These are phyloP conservation scores for Battus philenor DNA, from an alignment of 1,140 invertebrate genomes.

Conservation along the genomic window DNA sequence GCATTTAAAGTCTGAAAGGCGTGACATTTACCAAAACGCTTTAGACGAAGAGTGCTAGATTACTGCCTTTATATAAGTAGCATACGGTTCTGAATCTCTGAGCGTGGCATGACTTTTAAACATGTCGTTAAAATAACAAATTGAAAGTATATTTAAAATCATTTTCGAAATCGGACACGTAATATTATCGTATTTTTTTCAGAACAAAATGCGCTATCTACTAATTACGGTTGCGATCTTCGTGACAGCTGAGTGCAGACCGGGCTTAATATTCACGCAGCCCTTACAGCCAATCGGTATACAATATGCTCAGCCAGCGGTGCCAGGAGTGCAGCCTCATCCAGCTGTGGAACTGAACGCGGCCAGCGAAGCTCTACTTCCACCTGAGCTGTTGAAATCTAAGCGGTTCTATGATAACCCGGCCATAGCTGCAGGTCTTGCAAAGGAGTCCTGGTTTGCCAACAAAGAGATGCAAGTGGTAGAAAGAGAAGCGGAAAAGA, in stretches of 20 bases:
- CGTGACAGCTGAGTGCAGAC: slow-evolving; percentile 33
- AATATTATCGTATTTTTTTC: slow-evolving; percentile 15
- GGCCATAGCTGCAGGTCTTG: slow-evolving; percentile 80
- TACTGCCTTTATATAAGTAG: too few species aligned
- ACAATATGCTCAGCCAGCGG: slow-evolving; percentile 38
- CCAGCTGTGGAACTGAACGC: slow-evolving; percentile 67
- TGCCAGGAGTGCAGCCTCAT: slow-evolving; percentile 40
- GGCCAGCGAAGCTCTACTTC: slow-evolving; percentile 61
- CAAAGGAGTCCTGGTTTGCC: slow-evolving; percentile 85
- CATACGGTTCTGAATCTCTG: too few species aligned
- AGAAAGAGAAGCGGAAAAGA: slow-evolving; percentile 86
- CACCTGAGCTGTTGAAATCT: slow-evolving; percentile 79
- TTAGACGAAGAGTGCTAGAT: neutral
- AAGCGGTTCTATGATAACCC: slow-evolving; percentile 86
- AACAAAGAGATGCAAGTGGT: slow-evolving; percentile 85
- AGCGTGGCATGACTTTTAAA: too few species aligned
- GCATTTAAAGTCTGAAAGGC: too few species aligned
- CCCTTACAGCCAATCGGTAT: slow-evolving; percentile 42
- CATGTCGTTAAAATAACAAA: too few species aligned
- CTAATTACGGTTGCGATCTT: slow-evolving; percentile 31
- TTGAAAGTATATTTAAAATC: too few species aligned
- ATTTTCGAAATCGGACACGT: too few species aligned
- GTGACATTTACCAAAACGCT: too few species aligned
- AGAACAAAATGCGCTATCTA: slow-evolving; percentile 41
- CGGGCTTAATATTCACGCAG: slow-evolving; percentile 47